Evolutionary conservation across 2,888 invertebrate genomes (phyloP).

Genomic region (Mythimna impura): DNA sequence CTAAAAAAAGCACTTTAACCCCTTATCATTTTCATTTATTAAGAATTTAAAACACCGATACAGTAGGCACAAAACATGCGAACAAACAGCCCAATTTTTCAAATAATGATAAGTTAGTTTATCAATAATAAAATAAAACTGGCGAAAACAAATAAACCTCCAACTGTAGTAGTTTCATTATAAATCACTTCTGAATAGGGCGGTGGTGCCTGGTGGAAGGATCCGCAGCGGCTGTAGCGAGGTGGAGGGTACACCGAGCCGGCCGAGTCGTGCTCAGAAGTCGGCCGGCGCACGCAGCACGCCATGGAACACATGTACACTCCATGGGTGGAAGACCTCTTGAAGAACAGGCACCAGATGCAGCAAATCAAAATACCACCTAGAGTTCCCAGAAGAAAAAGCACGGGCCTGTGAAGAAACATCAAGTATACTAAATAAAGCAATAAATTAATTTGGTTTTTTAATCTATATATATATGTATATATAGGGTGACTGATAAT

Average conservation of each 20-base stretch:
- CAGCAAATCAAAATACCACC: constrained; percentile 93
- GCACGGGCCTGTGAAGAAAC: constrained; percentile 89
- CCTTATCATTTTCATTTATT: constrained; percentile 10
- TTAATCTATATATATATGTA: too few species aligned
- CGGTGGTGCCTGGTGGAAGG: constrained; percentile 95
- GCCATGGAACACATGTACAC: constrained; percentile 80
- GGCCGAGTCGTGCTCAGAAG: constrained; percentile 94
- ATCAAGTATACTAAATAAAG: neutral
- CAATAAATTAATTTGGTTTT: too few species aligned
- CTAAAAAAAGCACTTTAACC: constrained; percentile 54
- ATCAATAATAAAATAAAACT: constrained; percentile 51
- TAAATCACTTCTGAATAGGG: constrained; percentile 94
- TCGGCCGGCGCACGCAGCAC: constrained; percentile 84
- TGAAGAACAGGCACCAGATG: constrained; percentile 90
- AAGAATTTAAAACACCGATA: neutral
- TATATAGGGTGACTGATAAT: too few species aligned
- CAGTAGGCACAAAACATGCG: constrained; percentile 33
- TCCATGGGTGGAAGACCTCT: constrained; percentile 74
- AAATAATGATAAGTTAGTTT: constrained; percentile 3
- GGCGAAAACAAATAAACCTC: constrained; percentile 68
- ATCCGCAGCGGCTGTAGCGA: constrained; percentile 95
- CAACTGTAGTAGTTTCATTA: constrained; percentile 66
- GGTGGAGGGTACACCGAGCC: constrained; percentile 96
- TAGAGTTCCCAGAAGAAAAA: constrained; percentile 93
- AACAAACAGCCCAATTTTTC: constrained; percentile 10